Conservation (phyloP, 2,888 invertebrate genomes). For the Erpobdella octoculata region DNA sequence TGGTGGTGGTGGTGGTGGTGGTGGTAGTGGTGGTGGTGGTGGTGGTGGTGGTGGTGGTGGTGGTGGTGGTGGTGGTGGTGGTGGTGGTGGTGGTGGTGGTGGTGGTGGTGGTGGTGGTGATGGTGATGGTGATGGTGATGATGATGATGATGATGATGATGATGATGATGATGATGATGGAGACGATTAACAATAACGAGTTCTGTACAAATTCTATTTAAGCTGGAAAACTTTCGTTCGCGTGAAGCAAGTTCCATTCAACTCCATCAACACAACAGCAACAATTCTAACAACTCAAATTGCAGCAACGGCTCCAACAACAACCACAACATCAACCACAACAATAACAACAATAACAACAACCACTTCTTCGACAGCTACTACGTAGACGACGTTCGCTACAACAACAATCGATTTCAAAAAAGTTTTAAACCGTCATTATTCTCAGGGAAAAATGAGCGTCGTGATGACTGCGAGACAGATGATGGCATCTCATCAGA, state of each 20-base stretch:
- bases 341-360: slow-evolving; percentile 5
- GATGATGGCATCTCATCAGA: slow-evolving; percentile 37
- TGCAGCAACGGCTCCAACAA: neutral
- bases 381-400: neutral
- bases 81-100: too few relatives aligned
- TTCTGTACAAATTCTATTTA: too few relatives aligned
- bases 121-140: neutral
- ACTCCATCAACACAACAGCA: neutral
- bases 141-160: neutral
- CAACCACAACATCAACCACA: neutral
- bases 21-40: neutral
- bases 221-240: slow-evolving; percentile 5
- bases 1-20: neutral
- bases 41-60: too few relatives aligned
- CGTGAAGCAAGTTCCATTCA: slow-evolving; percentile 10
- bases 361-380: slow-evolving; percentile 9
- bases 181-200: neutral
- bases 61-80: too few relatives aligned
- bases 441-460: neutral
- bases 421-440: neutral
- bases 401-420: neutral
- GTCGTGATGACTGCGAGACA: slow-evolving; percentile 27
- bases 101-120: neutral
- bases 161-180: too few relatives aligned
- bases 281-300: neutral